phyloP scores from a whole-genome alignment of 1,140 invertebrate genomes.

The Trichogramma pretiosum region DNA sequence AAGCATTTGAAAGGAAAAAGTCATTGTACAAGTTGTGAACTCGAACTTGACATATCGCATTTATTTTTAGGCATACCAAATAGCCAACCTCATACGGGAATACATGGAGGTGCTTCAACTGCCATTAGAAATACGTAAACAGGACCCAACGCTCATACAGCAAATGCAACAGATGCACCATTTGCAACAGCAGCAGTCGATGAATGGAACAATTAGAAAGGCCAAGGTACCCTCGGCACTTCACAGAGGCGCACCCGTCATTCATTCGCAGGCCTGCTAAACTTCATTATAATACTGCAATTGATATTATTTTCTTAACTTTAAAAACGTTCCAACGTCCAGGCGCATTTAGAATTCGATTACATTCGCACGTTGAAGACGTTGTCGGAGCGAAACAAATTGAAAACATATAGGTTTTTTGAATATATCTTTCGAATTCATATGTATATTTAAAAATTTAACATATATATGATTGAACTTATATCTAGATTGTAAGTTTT shows the following conservation, averaged over 20 bases:
- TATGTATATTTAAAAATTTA: no score
- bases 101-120: slow-evolving; percentile 72
- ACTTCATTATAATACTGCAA: no score
- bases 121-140: slow-evolving; percentile 37
- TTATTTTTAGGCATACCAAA: slow-evolving; percentile 74
- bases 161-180: slow-evolving; percentile 34
- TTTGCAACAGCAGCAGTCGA: slow-evolving; percentile 22
- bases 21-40: no score
- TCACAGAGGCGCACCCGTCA: slow-evolving; percentile 48
- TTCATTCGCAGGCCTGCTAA: slow-evolving; percentile 48
- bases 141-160: slow-evolving; percentile 34
- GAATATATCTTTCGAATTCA: no score
- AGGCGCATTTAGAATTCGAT: neutral
- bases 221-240: slow-evolving; percentile 46
- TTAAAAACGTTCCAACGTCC: no score
- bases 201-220: slow-evolving; percentile 32
- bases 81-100: slow-evolving; percentile 85
- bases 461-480: no score
- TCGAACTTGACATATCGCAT: neutral
- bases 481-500: no score
- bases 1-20: no score
- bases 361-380: no score
- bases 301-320: no score
- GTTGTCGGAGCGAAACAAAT: no score
- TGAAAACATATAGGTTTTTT: no score